Percentiles rank a stretch among this genome's conserved stretches.
Evolutionary conservation across 2,888 invertebrate genomes (phyloP).

Genomic region (Euproctis similis): DNA sequence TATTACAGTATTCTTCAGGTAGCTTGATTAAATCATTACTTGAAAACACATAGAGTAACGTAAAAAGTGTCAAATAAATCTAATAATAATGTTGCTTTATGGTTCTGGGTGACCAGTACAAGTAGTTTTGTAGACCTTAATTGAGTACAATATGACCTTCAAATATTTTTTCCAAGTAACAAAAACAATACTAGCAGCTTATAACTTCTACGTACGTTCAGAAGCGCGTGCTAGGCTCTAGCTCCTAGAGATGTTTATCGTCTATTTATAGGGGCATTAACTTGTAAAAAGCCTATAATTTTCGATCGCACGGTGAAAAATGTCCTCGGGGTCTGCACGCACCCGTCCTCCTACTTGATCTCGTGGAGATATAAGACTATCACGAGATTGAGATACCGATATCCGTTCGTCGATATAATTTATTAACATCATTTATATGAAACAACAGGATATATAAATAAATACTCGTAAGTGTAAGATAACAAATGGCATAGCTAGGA

Average conservation of each 20-base stretch:
- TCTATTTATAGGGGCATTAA: constrained; percentile 62
- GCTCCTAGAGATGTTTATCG: constrained; percentile 51
- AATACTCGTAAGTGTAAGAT: too few relatives aligned
- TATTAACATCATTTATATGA: constrained; percentile 12
- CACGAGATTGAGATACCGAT: constrained; percentile 18
- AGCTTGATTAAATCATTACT: too few relatives aligned
- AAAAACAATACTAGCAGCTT: constrained; percentile 15
- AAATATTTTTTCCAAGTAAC: too few relatives aligned
- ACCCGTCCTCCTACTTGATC: constrained; percentile 18
- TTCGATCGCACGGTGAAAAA: constrained; percentile 51
- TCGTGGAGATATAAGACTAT: constrained; percentile 30
- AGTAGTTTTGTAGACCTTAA: too few relatives aligned
- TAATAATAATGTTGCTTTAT: too few relatives aligned
- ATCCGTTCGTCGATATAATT: constrained; percentile 11
- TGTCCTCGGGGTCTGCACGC: constrained; percentile 45
- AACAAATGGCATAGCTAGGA: too few relatives aligned
- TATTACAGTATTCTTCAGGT: too few relatives aligned
- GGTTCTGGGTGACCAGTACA: too few relatives aligned
- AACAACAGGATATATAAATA: constrained; percentile 9
- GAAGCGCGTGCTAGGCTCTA: constrained; percentile 51
- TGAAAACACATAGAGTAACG: too few relatives aligned
- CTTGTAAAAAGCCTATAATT: constrained; percentile 66
- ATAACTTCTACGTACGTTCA: constrained; percentile 23
- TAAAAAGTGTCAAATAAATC: too few relatives aligned
- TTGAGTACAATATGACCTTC: too few relatives aligned